Percentiles rank a stretch among this genome's conserved stretches.
Conservation (phyloP, 2,113 vertebrate species). For the Thryonomys swinderianus region DNA sequence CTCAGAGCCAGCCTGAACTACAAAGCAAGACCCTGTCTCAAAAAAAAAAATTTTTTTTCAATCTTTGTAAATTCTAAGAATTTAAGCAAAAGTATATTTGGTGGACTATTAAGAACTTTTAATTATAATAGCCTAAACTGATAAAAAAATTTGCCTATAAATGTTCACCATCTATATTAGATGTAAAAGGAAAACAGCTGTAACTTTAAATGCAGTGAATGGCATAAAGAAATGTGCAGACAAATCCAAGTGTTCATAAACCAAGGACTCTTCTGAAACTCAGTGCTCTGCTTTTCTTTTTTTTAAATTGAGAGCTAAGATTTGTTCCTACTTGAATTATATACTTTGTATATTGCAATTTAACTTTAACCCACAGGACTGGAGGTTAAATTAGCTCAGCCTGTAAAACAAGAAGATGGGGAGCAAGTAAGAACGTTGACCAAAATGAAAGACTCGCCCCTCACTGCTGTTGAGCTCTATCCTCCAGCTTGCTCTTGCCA, state of each 20-base stretch:
- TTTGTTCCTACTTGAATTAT: constrained; percentile 76
- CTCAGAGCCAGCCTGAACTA: too few species aligned
- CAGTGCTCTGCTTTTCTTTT: constrained; percentile 19
- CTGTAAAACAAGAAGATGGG: neutral
- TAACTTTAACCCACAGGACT: constrained; percentile 70
- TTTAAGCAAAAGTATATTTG: constrained; percentile 45
- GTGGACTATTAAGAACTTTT: neutral
- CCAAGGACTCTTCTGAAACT: constrained; percentile 54
- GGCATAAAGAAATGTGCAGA: constrained; percentile 55
- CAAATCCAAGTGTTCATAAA: constrained; percentile 69
- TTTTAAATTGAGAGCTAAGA: constrained; percentile 39
- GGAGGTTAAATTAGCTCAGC: constrained; percentile 65
- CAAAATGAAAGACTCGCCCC: neutral
- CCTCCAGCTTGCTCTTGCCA: neutral
- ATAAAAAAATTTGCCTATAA: constrained; percentile 15
- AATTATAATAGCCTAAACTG: constrained; percentile 6
- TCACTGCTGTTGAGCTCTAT: neutral
- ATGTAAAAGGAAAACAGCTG: constrained; percentile 55
- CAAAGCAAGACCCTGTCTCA: too few species aligned
- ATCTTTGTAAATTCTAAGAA: constrained; percentile 38
- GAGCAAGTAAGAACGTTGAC: constrained; percentile 28
- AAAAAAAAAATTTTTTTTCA: too few species aligned
- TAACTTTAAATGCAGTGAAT: constrained; percentile 54
- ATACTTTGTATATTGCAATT: constrained; percentile 74
- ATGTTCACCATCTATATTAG: constrained; percentile 25